Conservation (phyloP, 1,140 invertebrate species). For the Amyelois transitella region DNA sequence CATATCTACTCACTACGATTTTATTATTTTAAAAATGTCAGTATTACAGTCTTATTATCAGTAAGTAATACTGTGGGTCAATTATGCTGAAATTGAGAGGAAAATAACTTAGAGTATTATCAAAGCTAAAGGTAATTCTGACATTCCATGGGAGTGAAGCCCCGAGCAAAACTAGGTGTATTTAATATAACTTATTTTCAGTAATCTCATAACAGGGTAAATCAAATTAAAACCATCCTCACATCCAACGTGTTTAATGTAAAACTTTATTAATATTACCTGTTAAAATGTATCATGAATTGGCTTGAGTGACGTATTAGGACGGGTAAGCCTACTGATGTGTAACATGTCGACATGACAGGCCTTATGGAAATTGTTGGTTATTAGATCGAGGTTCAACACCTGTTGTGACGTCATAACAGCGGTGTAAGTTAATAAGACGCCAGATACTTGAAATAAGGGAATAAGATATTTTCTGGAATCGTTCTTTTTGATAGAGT, state of each 20-base stretch:
- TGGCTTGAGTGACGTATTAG: neutral
- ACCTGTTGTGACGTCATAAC: constrained; percentile 22
- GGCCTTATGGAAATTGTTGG: neutral
- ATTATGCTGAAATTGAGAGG: too few species aligned
- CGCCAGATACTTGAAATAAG: constrained; percentile 4
- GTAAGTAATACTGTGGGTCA: too few species aligned
- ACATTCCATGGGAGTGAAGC: too few species aligned
- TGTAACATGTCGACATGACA: neutral
- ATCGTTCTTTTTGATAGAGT: neutral
- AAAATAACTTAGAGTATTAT: too few species aligned
- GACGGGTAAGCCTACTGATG: neutral
- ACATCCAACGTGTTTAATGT: neutral
- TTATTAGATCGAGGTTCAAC: neutral
- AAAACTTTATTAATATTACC: neutral
- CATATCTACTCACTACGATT: too few species aligned
- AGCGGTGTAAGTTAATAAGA: constrained; percentile 22
- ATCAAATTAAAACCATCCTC: neutral
- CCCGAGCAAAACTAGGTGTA: too few species aligned
- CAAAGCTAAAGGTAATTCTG: too few species aligned
- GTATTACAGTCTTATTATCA: too few species aligned
- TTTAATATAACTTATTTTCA: too few species aligned
- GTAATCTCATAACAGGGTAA: too few species aligned
- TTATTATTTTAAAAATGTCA: too few species aligned
- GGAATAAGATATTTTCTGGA: neutral
- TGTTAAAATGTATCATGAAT: neutral